Evolutionary conservation across 2,797 vertebrate species (phyloP), one percentile per base, ranked within the genome.

Genomic region (Eremophila alpestris): DNA sequence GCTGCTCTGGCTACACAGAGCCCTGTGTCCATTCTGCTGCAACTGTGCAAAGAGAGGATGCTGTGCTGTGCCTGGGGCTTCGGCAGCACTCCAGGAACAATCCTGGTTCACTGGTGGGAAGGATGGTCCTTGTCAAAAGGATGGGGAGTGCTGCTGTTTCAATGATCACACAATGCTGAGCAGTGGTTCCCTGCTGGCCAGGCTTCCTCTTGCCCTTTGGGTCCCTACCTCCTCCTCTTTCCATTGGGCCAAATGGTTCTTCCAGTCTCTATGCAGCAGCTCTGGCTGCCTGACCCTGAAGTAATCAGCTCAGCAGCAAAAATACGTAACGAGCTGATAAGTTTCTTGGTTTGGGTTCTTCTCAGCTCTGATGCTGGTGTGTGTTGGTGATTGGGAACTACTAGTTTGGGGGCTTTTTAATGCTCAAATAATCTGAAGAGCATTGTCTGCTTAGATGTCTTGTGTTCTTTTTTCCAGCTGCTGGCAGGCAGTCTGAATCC

Each of bases 31-130:
- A 0, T 40, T 51, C 67, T 78, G 30, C 70, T 45, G 86, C 54
- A 27, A 27, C 40, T 14, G 1, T 4, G 8, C 46, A 14, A 65
- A 73, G 64, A 38, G 51, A 52, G 49, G 0, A 2, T 0, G 1
- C 26, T 14, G 13, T 20, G 56, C 17, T 16, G 2, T 20, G 55
- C 45, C 20, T 6, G 20, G 21, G 48, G 23, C 62, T 65, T 49
- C 0, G 0, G 52, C 74, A 71, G 54, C 38, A 1, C 40, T 38
- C 9, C 1, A 13, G 58, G 54, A 85, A 2, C 38, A 7, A 0
- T 62, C 38, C 49, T 54, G 6, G 16, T 32, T 26, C 18, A 0
- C 29, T 45, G 63, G 3, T 40, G 58, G 40, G n/a, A 75, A n/a
- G 19, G 7, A 13, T 27, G 34, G 10, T 20, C 43, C 45, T 58